These are phyloP conservation scores for Tyria jacobaeae DNA, from an alignment of 2,888 invertebrate genomes.

Conservation along the genomic window DNA sequence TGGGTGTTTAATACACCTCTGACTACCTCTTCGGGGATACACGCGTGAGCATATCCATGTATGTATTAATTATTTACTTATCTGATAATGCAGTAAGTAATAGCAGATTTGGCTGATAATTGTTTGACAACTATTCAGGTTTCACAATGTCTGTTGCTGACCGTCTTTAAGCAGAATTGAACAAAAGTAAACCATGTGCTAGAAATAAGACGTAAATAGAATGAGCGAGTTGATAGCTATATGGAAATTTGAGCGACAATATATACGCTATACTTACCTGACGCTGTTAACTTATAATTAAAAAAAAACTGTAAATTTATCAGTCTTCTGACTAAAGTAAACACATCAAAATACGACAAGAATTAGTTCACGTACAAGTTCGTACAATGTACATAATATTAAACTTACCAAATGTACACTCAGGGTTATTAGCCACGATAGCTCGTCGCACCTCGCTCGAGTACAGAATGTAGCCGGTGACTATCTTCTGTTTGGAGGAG, in stretches of 20 bases:
- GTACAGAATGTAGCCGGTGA: constrained; percentile 99
- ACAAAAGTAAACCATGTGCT: constrained; percentile 22
- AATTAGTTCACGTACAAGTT: background rate
- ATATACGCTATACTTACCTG: constrained; percentile 13
- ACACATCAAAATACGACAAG: background rate
- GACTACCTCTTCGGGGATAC: no score
- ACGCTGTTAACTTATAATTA: background rate
- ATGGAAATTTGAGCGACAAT: constrained; percentile 3
- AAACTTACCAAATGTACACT: constrained; percentile 96
- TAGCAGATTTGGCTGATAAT: no score
- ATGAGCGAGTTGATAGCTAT: constrained; percentile 6
- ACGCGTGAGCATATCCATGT: no score
- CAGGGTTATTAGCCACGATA: constrained; percentile 97
- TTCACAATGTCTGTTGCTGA: no score
- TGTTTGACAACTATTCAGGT: no score
- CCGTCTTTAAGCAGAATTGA: constrained; percentile 19
- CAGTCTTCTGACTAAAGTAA: background rate
- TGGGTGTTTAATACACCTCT: no score
- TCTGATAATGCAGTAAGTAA: no score
- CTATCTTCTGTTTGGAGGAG: constrained; percentile 90
- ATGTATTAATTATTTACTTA: no score
- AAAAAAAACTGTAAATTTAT: background rate
- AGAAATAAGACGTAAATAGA: constrained; percentile 21
- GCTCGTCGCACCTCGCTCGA: constrained; percentile 98
- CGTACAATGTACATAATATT: background rate